Evolutionary conservation across 2,888 invertebrate genomes (phyloP), one percentile per base, ranked within the genome.

Genomic region (Drosophila prolongata): DNA sequence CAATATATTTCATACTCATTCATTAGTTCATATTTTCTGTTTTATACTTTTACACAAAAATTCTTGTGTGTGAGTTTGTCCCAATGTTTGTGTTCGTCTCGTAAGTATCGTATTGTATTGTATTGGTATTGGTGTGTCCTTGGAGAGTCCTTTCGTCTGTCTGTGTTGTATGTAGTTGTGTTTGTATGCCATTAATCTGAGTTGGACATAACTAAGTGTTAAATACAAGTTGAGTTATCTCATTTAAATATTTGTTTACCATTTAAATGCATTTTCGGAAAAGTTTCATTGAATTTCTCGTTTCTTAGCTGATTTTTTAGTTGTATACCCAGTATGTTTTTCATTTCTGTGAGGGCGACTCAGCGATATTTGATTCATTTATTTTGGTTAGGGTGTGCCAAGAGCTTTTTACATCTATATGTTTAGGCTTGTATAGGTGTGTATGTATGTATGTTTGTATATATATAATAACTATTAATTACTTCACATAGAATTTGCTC

Each of bases 191-290:
- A 61, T 61, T 62, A 43, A 46, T 59, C 52, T 42, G 64, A 50
- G 52, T 64, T 69, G 78, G 77, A 77, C 76, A 76, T 77, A 76
- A 74, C 77, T 88, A 83, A 79, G 76, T 79, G 69, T 80, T 75
- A 85, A 83, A 85, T 88, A 86, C 84, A 80, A 80, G 83, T 65
- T 72, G 66, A 71, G 64, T 68, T 58, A 68, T 68, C 76, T 75
- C 55, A 68, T 71, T 78, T 80, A 84, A 73, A 86, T 83, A 78
- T 78, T 80, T 75, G 75, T 73, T 74, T 87, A 82, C 86, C 75
- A 75, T 68, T 75, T 76, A 85, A 85, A 85, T 85, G 85, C 85
- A 85, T 88, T 88, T 66, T 85, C 84, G 86, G 87, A 88, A 86
- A 88, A 79, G 60, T 78, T 84, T 73, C 62, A 44, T 61, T 52